These are phyloP conservation scores for Calypte anna DNA, from an alignment of 2,113 vertebrate species.

Conservation along the genomic window DNA sequence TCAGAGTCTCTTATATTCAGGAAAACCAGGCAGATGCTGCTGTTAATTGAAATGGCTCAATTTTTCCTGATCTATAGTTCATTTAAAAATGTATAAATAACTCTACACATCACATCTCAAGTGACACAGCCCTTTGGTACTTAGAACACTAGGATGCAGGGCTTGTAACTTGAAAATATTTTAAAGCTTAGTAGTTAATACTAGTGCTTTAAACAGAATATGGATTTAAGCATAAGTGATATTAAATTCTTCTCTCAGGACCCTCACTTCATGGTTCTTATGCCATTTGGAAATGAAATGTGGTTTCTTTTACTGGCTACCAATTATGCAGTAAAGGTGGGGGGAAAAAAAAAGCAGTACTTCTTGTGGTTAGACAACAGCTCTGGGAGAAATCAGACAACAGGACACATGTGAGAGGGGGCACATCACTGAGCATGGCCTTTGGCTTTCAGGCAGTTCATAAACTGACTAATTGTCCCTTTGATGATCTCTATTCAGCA, in stretches of 20 bases:
- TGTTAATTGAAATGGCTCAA: not conserved
- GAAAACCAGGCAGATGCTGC: not conserved
- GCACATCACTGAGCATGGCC: not conserved
- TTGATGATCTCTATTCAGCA: not conserved
- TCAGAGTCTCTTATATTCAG: not conserved
- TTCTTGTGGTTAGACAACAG: not conserved
- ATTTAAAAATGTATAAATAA: not conserved
- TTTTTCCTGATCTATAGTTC: not conserved
- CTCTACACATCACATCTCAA: not conserved
- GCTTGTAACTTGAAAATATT: not conserved
- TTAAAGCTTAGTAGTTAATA: not conserved
- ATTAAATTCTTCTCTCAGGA: not conserved
- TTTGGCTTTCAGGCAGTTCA: not conserved
- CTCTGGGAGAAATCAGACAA: not conserved
- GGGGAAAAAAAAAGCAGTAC: rapidly evolving
- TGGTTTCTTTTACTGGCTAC: not conserved
- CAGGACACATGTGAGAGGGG: not conserved
- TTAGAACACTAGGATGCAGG: not conserved
- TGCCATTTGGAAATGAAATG: not conserved
- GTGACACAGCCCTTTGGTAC: not conserved
- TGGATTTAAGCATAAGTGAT: not conserved
- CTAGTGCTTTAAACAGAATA: not conserved
- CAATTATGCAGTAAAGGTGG: not conserved
- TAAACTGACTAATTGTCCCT: not conserved
- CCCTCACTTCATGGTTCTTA: not conserved